Evolutionary conservation across 2,113 vertebrate species (phyloP).

Genomic region (Pluvialis apricaria): DNA sequence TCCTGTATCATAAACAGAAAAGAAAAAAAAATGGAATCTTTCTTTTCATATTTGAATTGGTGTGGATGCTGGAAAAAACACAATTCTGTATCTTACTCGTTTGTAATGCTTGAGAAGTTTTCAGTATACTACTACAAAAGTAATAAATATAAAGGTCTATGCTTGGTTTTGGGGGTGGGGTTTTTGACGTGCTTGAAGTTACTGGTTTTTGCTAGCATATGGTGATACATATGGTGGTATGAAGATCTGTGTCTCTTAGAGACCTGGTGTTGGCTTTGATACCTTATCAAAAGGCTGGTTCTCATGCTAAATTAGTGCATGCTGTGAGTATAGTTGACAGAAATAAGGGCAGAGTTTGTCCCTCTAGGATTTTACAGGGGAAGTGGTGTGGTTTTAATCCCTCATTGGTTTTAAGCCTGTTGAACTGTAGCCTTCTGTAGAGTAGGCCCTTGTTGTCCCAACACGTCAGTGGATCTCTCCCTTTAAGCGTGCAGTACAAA

Average conservation of each 20-base stretch:
- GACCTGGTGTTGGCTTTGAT: not conserved
- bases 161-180: not conserved
- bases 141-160: not conserved
- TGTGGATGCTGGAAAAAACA: not conserved
- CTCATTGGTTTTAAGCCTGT: not conserved
- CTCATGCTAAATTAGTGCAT: not conserved
- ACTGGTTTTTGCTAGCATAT: not conserved
- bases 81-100: not conserved
- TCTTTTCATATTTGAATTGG: not conserved
- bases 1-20: not conserved
- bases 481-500: not conserved
- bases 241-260: not conserved
- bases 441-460: not conserved
- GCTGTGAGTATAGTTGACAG: not conserved
- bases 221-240: not conserved
- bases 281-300: not conserved
- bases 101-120: not conserved
- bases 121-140: not conserved
- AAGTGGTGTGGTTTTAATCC: not conserved
- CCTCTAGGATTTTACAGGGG: not conserved
- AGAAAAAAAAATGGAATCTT: not conserved
- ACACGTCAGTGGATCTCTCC: accelerated
- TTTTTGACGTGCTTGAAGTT: not conserved
- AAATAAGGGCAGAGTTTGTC: not conserved
- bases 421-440: not conserved